Evolutionary conservation across 2,113 vertebrate species (phyloP).

Genomic region (Setophaga coronata): DNA sequence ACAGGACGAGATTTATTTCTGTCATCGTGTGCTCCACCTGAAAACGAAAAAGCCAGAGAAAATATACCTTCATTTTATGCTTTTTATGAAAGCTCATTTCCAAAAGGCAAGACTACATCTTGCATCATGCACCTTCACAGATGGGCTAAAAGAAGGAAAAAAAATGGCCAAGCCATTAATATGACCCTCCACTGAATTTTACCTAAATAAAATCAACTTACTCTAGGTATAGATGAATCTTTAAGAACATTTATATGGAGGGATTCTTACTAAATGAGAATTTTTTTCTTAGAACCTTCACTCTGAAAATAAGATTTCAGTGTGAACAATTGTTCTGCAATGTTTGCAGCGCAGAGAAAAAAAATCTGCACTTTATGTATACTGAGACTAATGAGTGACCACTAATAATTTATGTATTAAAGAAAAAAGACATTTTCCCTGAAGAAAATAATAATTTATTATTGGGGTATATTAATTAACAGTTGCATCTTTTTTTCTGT

Average conservation of each 20-base stretch:
- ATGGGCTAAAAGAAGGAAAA: background rate
- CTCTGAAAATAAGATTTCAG: background rate
- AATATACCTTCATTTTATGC: background rate
- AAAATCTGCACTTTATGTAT: accelerated
- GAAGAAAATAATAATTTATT: background rate
- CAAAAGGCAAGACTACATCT: background rate
- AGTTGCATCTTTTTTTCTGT: background rate
- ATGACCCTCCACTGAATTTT: background rate
- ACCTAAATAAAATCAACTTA: background rate
- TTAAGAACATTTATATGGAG: background rate
- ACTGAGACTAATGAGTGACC: background rate
- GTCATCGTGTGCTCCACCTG: conserved; percentile 94
- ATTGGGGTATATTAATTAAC: background rate
- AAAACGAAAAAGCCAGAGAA: conserved; percentile 40
- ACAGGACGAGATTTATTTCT: conserved; percentile 98
- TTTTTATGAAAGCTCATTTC: conserved; percentile 16
- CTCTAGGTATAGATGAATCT: background rate
- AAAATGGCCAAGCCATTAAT: background rate
- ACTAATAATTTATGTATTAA: background rate
- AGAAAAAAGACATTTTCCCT: background rate
- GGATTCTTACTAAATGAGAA: background rate
- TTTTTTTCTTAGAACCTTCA: background rate
- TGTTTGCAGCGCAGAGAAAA: background rate
- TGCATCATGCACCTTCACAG: background rate
- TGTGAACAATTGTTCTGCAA: background rate